Evolutionary conservation across 2,797 vertebrate species (phyloP).

Genomic region (Holocentrus rufus): DNA sequence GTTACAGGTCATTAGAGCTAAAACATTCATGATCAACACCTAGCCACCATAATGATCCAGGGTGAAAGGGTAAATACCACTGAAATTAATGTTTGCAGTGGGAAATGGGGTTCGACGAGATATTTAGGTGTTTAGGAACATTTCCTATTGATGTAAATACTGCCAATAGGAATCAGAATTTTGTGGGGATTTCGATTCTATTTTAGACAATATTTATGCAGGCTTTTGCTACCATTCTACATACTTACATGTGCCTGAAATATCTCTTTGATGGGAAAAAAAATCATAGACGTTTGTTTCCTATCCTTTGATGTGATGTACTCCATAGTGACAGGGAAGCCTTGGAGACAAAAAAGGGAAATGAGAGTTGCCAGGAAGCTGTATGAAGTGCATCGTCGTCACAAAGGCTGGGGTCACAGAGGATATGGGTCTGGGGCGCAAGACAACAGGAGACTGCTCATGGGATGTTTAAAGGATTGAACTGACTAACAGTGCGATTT

Average conservation of each 20-base stretch:
- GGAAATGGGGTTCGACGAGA: background rate
- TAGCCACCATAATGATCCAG: too few relatives aligned
- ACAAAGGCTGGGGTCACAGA: constrained; percentile 67
- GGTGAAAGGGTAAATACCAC: too few relatives aligned
- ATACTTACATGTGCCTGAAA: constrained; percentile 27
- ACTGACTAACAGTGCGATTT: constrained; percentile 45
- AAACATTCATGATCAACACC: too few relatives aligned
- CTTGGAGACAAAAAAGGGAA: constrained; percentile 73
- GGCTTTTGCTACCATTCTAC: background rate
- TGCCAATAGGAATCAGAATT: background rate
- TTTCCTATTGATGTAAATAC: background rate
- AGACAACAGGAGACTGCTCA: constrained; percentile 34
- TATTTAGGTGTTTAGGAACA: constrained; percentile 1
- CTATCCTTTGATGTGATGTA: constrained; percentile 69
- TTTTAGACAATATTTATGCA: constrained; percentile 7
- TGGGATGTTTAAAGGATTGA: constrained; percentile 46
- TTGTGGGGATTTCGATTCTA: background rate
- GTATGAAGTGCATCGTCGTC: constrained; percentile 65
- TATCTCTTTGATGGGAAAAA: constrained; percentile 52
- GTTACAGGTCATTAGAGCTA: background rate
- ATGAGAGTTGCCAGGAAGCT: constrained; percentile 62
- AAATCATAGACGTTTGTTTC: constrained; percentile 56
- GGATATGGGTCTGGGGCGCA: constrained; percentile 45
- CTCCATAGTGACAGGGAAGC: constrained; percentile 42
- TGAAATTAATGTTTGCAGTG: too few relatives aligned